Base-by-base conservation (phyloP, 2,888 invertebrate species). In the Nysson spinosus region DNA sequence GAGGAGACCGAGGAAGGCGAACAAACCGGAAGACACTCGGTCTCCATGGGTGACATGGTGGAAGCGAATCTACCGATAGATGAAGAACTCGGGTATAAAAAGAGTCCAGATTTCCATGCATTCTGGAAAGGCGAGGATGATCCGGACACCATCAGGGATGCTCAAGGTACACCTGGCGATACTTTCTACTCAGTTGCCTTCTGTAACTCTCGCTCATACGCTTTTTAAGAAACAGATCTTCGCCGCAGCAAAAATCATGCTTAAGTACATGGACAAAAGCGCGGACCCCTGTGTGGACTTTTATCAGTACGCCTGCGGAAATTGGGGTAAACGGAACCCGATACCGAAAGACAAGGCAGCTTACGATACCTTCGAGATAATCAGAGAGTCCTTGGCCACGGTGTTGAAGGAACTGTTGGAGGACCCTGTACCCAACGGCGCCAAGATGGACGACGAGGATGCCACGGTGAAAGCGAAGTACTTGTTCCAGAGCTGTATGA, bases 361-460 rank as follows among this genome's bases (percentile, higher is more conserved):
- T 3, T 96, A 94, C 86, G 96, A 96, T 77, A 96, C 95, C 0
- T 97, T 97, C 85, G 96, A 96, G 88, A 94, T 95, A 90, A 88
- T 97, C 4, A 90, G 95, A 75, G 95, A 96, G 88, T 94, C 94
- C 75, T 87, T 95, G 40, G 94, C 95, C 81, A 82, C 89, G 0
- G 92, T 93, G 0, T 85, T 95, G 35, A 91, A 89, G 80, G 91
- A 93, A 71, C 87, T 95, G 9, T 86, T 94, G 20, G 91, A 92
- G 72, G 90, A 91, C 66, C 89, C 90, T 0, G 74, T 78, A 52
- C 7, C 60, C 47, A 22, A 55, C 46, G 32, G 78, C 19, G 4
- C 42, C 2, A 28, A 30, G 7, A n/a, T n/a, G 17, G 78, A 85
- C 51, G 55, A 77, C 3, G 88, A 89, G 61, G 91, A 93, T 77